Percentiles rank a stretch among this genome's conserved stretches.
Conservation (phyloP, 2,888 invertebrate species). For the Drosophila anomalipes region DNA sequence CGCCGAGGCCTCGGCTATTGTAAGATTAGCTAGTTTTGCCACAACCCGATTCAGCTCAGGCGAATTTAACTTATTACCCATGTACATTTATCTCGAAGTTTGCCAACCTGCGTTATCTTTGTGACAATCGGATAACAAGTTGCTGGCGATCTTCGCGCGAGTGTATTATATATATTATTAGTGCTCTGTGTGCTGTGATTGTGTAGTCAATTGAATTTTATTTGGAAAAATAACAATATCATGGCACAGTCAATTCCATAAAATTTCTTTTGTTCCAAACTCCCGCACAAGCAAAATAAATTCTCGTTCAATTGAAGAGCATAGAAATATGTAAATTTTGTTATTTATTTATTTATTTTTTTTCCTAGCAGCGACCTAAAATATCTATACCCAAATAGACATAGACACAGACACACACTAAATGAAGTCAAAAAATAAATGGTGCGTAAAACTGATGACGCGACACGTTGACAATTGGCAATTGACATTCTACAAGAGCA, state of each 20-base stretch:
- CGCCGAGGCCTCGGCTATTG: not conserved
- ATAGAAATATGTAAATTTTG: conserved; percentile 67
- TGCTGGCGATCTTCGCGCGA: not conserved
- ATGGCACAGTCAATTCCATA: conserved; percentile 18
- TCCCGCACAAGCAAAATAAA: conserved; percentile 25
- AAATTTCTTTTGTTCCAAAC: not conserved
- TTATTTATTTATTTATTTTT: not conserved
- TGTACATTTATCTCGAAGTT: not conserved
- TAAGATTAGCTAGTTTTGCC: not conserved
- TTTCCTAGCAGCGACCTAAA: conserved; percentile 31
- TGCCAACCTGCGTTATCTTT: not conserved
- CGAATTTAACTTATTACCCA: too few species aligned
- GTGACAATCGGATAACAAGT: too few species aligned
- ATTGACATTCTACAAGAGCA: conserved; percentile 36
- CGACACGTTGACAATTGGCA: conserved; percentile 68
- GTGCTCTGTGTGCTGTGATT: not conserved
- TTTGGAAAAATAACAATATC: conserved; percentile 26
- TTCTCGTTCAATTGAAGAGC: conserved; percentile 55
- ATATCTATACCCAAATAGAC: conserved; percentile 19
- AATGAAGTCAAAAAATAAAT: conserved; percentile 54
- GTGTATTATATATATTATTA: not conserved
- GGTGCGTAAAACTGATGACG: conserved; percentile 77
- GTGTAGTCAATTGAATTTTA: conserved; percentile 58
- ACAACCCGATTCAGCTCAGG: not conserved
- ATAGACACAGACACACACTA: not conserved